A percentile compares a stretch with the other conserved stretches of the same genome.
Evolutionary conservation across 2,888 invertebrate species (phyloP).

Genomic region (Andrena haemorrhoa): DNA sequence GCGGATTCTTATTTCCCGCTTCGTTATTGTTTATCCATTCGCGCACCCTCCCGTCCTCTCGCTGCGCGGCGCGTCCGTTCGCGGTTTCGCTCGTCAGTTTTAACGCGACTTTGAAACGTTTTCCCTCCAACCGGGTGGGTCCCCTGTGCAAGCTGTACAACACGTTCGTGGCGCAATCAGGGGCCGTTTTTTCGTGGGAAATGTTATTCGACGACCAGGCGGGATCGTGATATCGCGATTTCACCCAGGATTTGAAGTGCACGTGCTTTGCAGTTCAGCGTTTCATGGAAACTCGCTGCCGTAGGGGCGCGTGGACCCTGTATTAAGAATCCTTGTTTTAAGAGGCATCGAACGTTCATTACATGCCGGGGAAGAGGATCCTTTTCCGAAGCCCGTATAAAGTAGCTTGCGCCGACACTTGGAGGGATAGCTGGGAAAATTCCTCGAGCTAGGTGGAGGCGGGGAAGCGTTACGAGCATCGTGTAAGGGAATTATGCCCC

Average conservation of each 20-base stretch:
- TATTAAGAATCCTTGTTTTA: neutral
- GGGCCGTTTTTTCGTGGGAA: neutral
- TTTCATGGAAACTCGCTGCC: too few species aligned
- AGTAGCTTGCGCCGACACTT: neutral
- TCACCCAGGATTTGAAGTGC: neutral
- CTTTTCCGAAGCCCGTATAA: neutral
- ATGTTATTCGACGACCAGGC: neutral
- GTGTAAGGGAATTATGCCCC: slow-evolving; percentile 62
- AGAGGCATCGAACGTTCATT: neutral
- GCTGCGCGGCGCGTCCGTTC: neutral
- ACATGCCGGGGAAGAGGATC: neutral
- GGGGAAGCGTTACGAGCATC: slow-evolving; percentile 35
- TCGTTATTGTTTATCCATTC: slow-evolving; percentile 38
- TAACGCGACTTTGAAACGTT: neutral
- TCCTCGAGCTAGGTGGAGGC: slow-evolving; percentile 15
- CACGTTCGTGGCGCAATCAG: neutral
- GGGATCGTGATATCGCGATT: neutral
- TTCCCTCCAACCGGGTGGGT: too few species aligned
- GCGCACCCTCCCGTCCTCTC: neutral
- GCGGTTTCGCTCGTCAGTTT: neutral
- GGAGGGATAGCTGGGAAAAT: slow-evolving; percentile 18
- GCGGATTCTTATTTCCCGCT: slow-evolving; percentile 27
- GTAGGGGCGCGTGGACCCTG: neutral
- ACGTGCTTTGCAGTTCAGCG: too few species aligned
- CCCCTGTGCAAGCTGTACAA: neutral